A percentile compares a stretch with the other conserved stretches of the same genome.
Evolutionary conservation across 1,140 invertebrate genomes (phyloP).

Genomic region (Cydia splendana): DNA sequence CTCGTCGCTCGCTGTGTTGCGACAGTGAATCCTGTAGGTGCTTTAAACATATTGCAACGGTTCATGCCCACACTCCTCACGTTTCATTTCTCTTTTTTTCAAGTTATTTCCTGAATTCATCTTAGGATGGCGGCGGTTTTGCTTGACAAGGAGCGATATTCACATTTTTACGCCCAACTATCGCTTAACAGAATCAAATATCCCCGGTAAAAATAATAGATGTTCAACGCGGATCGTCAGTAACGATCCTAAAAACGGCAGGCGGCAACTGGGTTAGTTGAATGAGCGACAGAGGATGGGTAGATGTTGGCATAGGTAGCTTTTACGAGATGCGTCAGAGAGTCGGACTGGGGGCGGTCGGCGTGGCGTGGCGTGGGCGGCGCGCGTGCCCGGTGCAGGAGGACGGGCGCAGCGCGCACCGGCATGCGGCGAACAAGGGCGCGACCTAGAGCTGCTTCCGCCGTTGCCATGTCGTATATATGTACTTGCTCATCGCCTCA

Average conservation of each 20-base stretch:
- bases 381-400: constrained; percentile 41
- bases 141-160: not conserved
- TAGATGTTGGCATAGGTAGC: not conserved
- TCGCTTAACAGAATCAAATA: not conserved
- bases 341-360: constrained; percentile 38
- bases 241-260: not conserved
- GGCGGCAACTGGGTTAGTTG: not conserved
- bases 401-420: constrained; percentile 37
- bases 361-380: constrained; percentile 45
- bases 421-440: constrained; percentile 54
- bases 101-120: not conserved
- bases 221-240: not conserved
- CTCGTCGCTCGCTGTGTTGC: constrained; percentile 29
- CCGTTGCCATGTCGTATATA: constrained; percentile 40
- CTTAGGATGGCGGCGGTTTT: not conserved
- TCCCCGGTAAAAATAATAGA: not conserved
- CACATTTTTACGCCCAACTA: not conserved
- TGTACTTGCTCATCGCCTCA: not conserved
- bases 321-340: not conserved
- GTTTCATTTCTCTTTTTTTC: constrained; percentile 4
- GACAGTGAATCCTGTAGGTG: constrained; percentile 19
- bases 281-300: not conserved
- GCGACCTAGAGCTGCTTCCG: constrained; percentile 73
- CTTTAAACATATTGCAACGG: not conserved
- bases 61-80: not conserved